These are phyloP conservation scores for Dolichomitus sp. DNA, from an alignment of 2,888 invertebrate species.

Conservation along the genomic window DNA sequence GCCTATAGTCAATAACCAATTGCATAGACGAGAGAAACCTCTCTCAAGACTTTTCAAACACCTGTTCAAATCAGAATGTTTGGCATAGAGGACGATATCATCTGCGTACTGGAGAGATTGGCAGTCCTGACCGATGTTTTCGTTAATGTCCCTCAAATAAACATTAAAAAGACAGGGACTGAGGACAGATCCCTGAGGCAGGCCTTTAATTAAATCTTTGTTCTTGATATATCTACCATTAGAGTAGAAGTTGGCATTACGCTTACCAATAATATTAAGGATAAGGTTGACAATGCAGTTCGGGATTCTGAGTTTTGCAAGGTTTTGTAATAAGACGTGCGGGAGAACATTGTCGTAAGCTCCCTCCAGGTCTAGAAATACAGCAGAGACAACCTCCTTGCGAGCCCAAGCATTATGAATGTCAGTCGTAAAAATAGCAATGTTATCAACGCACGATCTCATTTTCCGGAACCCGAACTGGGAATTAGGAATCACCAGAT, in stretches of 20 bases:
- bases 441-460: slow-evolving; percentile 28
- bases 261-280: background rate
- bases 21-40: too few species aligned
- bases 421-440: slow-evolving; percentile 36
- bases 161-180: slow-evolving; percentile 30
- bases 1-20: too few species aligned
- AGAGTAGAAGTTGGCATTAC: slow-evolving; percentile 34
- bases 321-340: background rate
- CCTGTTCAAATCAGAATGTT: too few species aligned
- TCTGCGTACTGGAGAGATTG: background rate
- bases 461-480: slow-evolving; percentile 47
- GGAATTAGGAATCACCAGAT: background rate
- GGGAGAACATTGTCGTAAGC: slow-evolving; percentile 54
- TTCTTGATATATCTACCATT: slow-evolving; percentile 4
- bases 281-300: slow-evolving; percentile 17
- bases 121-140: background rate
- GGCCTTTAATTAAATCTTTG: background rate
- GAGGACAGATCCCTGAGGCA: background rate
- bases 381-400: background rate
- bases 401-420: slow-evolving; percentile 31
- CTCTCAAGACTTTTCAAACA: too few species aligned
- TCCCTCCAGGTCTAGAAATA: slow-evolving; percentile 58
- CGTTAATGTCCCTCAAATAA: slow-evolving; percentile 17
- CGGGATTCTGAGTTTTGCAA: slow-evolving; percentile 29
- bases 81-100: too few species aligned